These are phyloP conservation scores for Ectobius pallidus DNA, from an alignment of 2,888 invertebrate genomes.

Conservation along the genomic window DNA sequence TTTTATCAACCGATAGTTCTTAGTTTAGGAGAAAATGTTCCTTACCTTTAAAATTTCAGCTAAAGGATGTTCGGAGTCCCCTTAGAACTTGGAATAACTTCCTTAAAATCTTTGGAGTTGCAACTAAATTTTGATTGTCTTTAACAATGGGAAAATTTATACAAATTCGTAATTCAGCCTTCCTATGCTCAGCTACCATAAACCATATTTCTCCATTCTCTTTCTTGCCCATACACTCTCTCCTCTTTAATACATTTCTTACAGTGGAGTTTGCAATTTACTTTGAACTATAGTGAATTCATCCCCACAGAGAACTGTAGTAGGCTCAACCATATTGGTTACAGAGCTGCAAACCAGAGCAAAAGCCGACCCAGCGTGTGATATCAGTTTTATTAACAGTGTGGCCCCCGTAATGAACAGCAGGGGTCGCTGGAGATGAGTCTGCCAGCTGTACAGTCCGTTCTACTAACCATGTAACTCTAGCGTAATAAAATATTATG, in stretches of 20 bases:
- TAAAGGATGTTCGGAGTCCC: no score
- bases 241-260: background rate
- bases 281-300: background rate
- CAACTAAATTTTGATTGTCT: no score
- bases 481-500: conserved; percentile 15
- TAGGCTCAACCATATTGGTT: conserved; percentile 21
- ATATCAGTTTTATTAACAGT: conserved; percentile 22
- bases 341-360: background rate
- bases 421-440: conserved; percentile 19
- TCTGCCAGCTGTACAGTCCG: conserved; percentile 1
- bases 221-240: no score
- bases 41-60: no score
- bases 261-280: background rate
- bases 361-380: conserved; percentile 5
- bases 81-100: no score
- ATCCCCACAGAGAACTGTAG: background rate
- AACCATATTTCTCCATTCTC: no score
- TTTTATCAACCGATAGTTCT: no score
- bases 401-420: conserved; percentile 12
- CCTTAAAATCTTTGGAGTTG: no score
- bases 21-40: no score
- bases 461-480: background rate
- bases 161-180: no score
- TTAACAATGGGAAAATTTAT: no score
- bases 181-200: no score